Percentiles rank a stretch among this genome's conserved stretches.
Conservation (phyloP, 2,113 vertebrate species). For the Chloropsis hardwickii region DNA sequence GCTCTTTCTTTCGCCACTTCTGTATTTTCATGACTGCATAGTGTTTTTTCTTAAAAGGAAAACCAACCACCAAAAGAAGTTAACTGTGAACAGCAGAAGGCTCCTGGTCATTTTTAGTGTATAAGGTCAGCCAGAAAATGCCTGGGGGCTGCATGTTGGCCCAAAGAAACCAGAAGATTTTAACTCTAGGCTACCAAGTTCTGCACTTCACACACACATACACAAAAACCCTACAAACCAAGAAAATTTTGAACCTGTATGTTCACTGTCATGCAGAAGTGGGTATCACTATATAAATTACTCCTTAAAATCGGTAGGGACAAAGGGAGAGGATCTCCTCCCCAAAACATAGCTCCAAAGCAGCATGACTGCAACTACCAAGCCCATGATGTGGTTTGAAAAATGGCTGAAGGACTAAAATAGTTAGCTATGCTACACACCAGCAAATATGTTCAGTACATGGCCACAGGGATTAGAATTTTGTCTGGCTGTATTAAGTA, state of each 20-base stretch:
- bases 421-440: neutral
- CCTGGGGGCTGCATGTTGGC: fast-evolving
- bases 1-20: neutral
- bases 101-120: fast-evolving
- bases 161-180: neutral
- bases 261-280: neutral
- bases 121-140: neutral
- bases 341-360: neutral
- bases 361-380: neutral
- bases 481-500: constrained; percentile 40
- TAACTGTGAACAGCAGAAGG: neutral
- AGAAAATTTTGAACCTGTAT: neutral
- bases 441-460: neutral
- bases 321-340: neutral
- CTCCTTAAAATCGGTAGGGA: neutral
- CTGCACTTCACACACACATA: neutral
- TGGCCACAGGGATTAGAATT: constrained; percentile 41
- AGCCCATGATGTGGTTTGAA: neutral
- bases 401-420: constrained; percentile 38
- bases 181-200: neutral
- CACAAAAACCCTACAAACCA: neutral
- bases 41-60: neutral
- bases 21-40: neutral
- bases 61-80: neutral
- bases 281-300: neutral